These are phyloP conservation scores for Phalloptychus januarius DNA, from an alignment of 2,797 vertebrate genomes.

Conservation along the genomic window DNA sequence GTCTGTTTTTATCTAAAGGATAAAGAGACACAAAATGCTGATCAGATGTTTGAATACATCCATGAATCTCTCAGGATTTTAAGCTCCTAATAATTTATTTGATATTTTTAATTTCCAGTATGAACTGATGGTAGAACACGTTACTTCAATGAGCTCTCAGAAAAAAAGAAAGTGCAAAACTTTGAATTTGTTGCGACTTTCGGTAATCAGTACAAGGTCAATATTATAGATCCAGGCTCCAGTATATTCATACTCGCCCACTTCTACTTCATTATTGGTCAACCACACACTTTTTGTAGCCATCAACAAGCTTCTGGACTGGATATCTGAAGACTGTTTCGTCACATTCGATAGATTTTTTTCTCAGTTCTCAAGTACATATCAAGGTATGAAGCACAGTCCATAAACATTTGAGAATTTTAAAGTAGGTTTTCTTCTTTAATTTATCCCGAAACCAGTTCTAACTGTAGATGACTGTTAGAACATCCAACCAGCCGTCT, in stretches of 20 bases:
- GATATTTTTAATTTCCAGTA: background rate
- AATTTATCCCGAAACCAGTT: background rate
- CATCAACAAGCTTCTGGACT: background rate
- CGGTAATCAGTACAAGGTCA: background rate
- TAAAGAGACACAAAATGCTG: background rate
- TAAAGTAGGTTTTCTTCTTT: background rate
- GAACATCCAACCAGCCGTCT: background rate
- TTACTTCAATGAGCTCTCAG: background rate
- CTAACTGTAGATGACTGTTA: background rate
- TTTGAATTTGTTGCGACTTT: background rate
- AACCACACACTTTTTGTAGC: background rate
- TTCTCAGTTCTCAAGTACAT: no score
- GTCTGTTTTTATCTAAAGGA: background rate
- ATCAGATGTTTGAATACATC: background rate
- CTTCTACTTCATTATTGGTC: background rate
- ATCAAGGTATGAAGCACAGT: background rate
- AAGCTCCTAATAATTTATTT: background rate
- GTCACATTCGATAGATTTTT: no score
- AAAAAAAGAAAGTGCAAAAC: background rate
- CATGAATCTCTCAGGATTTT: background rate
- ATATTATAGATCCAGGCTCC: background rate
- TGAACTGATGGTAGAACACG: background rate
- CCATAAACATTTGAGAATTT: background rate
- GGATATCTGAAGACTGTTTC: no score
- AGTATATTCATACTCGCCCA: background rate